Evolutionary conservation across 2,888 invertebrate genomes (phyloP).

Genomic region (Limnephilus marmoratus): DNA sequence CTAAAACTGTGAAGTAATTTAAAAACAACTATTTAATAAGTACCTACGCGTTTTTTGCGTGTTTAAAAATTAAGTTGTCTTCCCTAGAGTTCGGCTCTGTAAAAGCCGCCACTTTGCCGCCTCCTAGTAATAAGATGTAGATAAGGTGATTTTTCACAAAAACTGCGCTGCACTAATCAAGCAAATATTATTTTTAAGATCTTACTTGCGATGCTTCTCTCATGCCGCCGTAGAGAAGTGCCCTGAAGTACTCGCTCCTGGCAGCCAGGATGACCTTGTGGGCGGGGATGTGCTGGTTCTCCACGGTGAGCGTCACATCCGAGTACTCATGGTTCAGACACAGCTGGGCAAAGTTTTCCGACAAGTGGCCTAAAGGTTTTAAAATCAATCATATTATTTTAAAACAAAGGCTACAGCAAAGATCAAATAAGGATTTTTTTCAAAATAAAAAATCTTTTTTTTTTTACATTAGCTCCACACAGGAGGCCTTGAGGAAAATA

Average conservation of each 20-base stretch:
- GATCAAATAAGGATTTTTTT: too few species aligned
- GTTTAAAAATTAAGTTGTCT: too few species aligned
- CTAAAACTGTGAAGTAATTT: too few species aligned
- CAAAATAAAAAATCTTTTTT: neutral
- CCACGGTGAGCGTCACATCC: constrained; percentile 93
- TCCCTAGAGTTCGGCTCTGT: too few species aligned
- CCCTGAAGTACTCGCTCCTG: constrained; percentile 97
- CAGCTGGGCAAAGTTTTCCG: constrained; percentile 90
- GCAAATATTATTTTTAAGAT: constrained; percentile 7
- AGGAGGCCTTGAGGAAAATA: too few species aligned
- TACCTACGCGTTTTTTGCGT: too few species aligned
- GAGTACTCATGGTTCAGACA: constrained; percentile 93
- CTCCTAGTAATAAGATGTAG: too few species aligned
- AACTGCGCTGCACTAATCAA: neutral
- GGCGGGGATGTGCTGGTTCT: constrained; percentile 79
- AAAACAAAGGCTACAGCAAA: too few species aligned
- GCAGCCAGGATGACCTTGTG: constrained; percentile 92
- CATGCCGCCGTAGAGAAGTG: constrained; percentile 87
- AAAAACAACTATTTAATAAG: too few species aligned
- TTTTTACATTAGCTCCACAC: too few species aligned
- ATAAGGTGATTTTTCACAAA: neutral
- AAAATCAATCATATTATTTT: neutral
- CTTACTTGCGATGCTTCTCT: constrained; percentile 82
- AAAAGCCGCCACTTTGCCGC: too few species aligned
- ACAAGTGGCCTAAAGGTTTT: constrained; percentile 80